phyloP scores from a whole-genome alignment of 2,113 vertebrate genomes.

The Coturnix japonica region DNA sequence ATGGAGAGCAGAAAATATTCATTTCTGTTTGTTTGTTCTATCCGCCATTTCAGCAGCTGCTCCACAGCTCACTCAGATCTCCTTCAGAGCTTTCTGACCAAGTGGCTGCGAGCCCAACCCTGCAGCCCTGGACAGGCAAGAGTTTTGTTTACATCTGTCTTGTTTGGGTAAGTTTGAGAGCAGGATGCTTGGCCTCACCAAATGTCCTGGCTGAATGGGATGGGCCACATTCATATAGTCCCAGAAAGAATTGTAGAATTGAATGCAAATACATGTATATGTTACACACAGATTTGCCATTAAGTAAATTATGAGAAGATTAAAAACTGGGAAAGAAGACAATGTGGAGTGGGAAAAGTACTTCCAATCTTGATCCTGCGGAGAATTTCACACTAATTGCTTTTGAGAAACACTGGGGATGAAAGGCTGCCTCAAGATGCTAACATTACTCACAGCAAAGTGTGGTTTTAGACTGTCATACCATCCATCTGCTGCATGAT shows the following conservation, averaged over 20 bases:
- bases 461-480: slow-evolving; percentile 26
- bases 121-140: neutral
- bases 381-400: slow-evolving; percentile 29
- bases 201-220: neutral
- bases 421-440: slow-evolving; percentile 34
- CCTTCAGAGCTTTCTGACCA: neutral
- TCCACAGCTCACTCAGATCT: neutral
- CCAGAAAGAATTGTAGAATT: neutral
- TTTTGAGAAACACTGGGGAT: slow-evolving; percentile 23
- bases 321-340: neutral
- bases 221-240: neutral
- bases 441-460: slow-evolving; percentile 32
- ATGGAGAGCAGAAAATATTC: neutral
- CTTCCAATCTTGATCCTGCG: neutral
- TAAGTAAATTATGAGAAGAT: neutral
- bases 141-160: neutral
- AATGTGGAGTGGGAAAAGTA: neutral
- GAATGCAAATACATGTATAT: neutral
- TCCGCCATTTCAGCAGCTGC: neutral
- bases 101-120: rapidly evolving
- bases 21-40: neutral
- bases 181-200: neutral
- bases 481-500: slow-evolving; percentile 26
- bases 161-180: neutral
- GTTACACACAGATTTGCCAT: neutral